phyloP scores from a whole-genome alignment of 2,888 invertebrate species.

The Cremastinae sp. region DNA sequence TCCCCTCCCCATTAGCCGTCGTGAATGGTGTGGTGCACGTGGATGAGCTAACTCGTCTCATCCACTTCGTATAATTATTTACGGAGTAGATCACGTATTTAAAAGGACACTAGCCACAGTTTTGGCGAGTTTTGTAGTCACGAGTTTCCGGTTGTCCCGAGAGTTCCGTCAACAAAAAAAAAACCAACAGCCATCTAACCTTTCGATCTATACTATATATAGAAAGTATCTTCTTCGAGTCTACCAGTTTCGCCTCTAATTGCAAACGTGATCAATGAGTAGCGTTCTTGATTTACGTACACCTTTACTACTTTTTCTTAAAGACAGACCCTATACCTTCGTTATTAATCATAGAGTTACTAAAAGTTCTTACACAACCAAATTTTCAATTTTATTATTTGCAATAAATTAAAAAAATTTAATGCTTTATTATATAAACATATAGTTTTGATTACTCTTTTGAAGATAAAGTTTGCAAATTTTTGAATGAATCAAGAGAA shows the following conservation, averaged over 20 bases:
- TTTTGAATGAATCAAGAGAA: too few species aligned
- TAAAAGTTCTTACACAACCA: too few species aligned
- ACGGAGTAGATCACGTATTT: constrained; percentile 73
- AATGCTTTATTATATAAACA: too few species aligned
- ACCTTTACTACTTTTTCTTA: constrained; percentile 18
- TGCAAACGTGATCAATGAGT: constrained; percentile 72
- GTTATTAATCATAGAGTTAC: too few species aligned
- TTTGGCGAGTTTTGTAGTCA: constrained; percentile 12
- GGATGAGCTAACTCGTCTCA: neutral
- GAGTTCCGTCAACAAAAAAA: constrained; percentile 8
- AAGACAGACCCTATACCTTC: too few species aligned
- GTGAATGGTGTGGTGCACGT: neutral
- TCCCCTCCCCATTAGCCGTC: neutral
- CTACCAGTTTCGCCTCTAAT: constrained; percentile 68
- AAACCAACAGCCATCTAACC: constrained; percentile 14
- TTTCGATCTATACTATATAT: constrained; percentile 60
- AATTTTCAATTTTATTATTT: too few species aligned
- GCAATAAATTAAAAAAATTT: too few species aligned
- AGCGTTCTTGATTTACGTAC: constrained; percentile 57
- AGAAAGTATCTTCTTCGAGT: constrained; percentile 55
- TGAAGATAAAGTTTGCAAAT: too few species aligned
- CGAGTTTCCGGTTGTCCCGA: constrained; percentile 36
- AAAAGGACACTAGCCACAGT: constrained; percentile 65
- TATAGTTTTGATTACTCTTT: too few species aligned
- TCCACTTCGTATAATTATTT: constrained; percentile 74